Evolutionary conservation across 2,888 invertebrate genomes (phyloP).

Genomic region (Lasius fuliginosus): DNA sequence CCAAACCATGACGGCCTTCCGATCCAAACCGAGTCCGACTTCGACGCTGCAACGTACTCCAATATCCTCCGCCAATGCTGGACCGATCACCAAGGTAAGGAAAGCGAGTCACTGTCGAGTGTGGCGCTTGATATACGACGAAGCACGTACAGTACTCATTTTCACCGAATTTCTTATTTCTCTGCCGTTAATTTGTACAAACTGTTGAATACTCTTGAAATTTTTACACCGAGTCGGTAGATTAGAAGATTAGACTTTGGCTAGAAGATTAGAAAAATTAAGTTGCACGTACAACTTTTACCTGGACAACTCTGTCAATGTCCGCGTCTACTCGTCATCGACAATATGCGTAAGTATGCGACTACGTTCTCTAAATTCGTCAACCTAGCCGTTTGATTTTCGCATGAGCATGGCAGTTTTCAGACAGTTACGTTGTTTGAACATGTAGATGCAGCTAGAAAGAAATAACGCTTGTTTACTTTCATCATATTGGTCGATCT

Average conservation of each 20-base stretch:
- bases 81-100: conserved; percentile 98
- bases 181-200: conserved; percentile 46
- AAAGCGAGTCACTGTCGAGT: neutral
- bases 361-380: neutral
- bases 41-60: conserved; percentile 89
- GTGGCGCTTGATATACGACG: neutral
- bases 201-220: conserved; percentile 1
- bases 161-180: neutral
- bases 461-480: conserved; percentile 41
- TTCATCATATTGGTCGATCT: conserved; percentile 38
- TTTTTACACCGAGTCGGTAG: neutral
- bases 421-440: conserved; percentile 43
- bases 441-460: conserved; percentile 41
- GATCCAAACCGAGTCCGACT: conserved; percentile 96
- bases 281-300: conserved; percentile 24
- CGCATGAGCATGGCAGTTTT: conserved; percentile 63
- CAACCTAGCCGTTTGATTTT: conserved; percentile 34
- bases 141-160: conserved; percentile 25
- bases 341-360: conserved; percentile 31
- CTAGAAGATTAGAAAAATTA: conserved; percentile 8
- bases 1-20: conserved; percentile 99
- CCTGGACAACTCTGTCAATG: conserved; percentile 12
- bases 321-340: neutral
- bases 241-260: conserved; percentile 3
- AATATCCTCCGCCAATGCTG: conserved; percentile 89